These are phyloP conservation scores for Atlantisia rogersi DNA, from an alignment of 2,113 vertebrate genomes.

Conservation along the genomic window DNA sequence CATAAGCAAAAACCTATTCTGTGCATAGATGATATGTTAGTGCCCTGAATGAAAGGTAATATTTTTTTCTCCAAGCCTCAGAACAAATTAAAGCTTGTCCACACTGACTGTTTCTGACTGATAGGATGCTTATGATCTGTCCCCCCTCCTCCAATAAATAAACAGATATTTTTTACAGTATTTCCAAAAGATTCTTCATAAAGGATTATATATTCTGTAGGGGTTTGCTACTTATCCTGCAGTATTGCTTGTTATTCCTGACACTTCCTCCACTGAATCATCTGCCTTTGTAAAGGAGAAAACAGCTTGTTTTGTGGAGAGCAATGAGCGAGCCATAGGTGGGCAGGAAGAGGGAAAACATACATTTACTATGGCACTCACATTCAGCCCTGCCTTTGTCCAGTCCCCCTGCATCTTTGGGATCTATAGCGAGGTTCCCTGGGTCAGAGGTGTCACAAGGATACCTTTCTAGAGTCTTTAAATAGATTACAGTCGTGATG, in stretches of 20 bases:
- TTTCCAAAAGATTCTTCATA: neutral
- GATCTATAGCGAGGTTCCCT: neutral
- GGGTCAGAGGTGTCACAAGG: neutral
- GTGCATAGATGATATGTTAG: neutral
- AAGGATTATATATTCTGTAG: neutral
- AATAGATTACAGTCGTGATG: neutral
- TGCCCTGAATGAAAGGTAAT: neutral
- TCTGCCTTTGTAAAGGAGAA: neutral
- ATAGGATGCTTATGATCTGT: conserved; percentile 7
- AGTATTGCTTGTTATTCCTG: neutral
- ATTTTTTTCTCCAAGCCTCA: neutral
- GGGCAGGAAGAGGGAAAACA: neutral
- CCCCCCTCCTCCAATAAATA: neutral
- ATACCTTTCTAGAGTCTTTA: neutral
- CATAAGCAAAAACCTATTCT: neutral
- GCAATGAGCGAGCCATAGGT: neutral
- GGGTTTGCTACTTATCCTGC: neutral
- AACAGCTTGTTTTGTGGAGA: neutral
- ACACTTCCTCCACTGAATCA: neutral
- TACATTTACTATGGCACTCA: neutral
- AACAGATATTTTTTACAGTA: neutral
- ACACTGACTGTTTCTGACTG: neutral
- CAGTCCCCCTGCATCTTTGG: neutral
- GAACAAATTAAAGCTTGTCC: conserved; percentile 27
- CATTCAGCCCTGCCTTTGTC: neutral